phyloP scores from a whole-genome alignment of 2,797 vertebrate species.

The Enteromius treurensis region DNA sequence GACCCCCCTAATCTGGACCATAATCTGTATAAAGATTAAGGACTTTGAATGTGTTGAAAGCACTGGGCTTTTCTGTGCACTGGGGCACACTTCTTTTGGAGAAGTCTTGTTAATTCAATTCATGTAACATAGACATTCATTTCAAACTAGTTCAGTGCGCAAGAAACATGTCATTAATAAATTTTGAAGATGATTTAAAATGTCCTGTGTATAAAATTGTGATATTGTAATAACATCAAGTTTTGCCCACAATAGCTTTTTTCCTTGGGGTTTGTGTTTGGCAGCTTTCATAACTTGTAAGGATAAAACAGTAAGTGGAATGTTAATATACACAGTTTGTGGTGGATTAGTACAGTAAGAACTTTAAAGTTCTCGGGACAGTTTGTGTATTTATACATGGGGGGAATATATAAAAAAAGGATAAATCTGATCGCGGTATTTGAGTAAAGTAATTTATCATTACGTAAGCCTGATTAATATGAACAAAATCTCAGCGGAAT shows the following conservation, averaged over 20 bases:
- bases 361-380: background rate
- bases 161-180: conserved; percentile 61
- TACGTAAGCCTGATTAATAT: conserved; percentile 33
- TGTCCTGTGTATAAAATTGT: conserved; percentile 12
- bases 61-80: conserved; percentile 30
- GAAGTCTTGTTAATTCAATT: conserved; percentile 43
- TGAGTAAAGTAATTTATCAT: conserved; percentile 20
- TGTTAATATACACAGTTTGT: background rate
- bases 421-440: background rate
- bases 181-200: conserved; percentile 63
- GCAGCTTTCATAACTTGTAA: background rate
- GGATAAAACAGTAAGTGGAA: background rate
- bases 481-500: conserved; percentile 17
- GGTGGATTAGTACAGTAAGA: background rate
- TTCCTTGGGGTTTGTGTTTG: background rate
- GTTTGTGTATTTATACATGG: conserved; percentile 14
- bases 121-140: conserved; percentile 63
- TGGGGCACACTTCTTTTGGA: background rate
- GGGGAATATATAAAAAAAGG: background rate
- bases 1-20: conserved; percentile 10
- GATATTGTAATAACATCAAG: background rate
- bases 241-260: background rate
- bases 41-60: conserved; percentile 36
- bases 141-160: conserved; percentile 55
- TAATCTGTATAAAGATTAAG: background rate